phyloP scores from a whole-genome alignment of 2,888 invertebrate genomes.

The Clepsis dumicolana region DNA sequence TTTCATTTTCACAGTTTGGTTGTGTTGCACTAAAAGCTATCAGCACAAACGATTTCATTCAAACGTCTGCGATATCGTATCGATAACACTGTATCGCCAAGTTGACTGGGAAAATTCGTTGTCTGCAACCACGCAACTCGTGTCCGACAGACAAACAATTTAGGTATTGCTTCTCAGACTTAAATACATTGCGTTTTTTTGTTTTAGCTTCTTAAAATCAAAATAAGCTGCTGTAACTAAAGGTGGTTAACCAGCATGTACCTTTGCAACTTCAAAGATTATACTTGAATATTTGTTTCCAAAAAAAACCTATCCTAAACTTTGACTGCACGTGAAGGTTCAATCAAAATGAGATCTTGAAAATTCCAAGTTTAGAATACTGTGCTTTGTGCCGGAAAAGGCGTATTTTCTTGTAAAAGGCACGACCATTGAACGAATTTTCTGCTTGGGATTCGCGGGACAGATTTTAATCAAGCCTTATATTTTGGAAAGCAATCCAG shows the following conservation, averaged over 20 bases:
- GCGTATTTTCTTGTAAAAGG: neutral
- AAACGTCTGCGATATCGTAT: constrained; percentile 2
- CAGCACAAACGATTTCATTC: constrained; percentile 9
- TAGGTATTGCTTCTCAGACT: no score
- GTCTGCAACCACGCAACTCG: neutral
- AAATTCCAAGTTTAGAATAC: neutral
- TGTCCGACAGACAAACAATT: no score
- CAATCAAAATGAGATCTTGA: neutral
- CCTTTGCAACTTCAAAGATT: no score
- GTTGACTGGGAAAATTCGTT: constrained; percentile 14
- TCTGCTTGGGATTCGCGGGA: constrained; percentile 11
- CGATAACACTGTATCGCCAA: neutral
- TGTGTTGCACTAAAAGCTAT: constrained; percentile 12
- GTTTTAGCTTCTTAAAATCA: no score
- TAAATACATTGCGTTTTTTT: no score
- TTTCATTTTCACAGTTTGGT: constrained; percentile 9
- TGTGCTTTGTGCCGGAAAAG: neutral
- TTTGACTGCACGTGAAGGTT: neutral
- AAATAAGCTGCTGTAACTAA: no score
- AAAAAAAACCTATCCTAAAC: neutral
- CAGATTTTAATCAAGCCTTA: constrained; percentile 29
- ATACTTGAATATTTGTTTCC: no score
- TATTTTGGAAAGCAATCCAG: constrained; percentile 37
- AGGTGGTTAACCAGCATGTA: no score
- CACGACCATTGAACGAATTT: neutral